These are phyloP conservation scores for Moxostoma hubbsi DNA, from an alignment of 2,797 vertebrate species.

Conservation along the genomic window DNA sequence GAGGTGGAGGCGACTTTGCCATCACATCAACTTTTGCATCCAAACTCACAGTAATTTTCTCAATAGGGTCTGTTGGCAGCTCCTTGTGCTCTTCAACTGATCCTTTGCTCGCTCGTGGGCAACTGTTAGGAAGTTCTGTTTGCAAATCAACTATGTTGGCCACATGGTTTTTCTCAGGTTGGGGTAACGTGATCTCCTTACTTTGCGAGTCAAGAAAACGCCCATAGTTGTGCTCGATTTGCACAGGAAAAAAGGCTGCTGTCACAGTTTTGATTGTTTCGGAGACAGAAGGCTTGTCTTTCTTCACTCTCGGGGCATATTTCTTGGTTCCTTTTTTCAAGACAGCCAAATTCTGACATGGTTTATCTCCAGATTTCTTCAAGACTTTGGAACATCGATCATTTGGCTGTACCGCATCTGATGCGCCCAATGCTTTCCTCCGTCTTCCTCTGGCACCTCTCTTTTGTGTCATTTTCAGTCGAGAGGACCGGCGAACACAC, in stretches of 20 bases:
- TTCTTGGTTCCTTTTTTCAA: slow-evolving; percentile 57
- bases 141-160: slow-evolving; percentile 39
- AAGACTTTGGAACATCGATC: slow-evolving; percentile 14
- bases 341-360: slow-evolving; percentile 67
- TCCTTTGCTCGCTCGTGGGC: neutral
- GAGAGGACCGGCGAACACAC: slow-evolving; percentile 58
- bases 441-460: slow-evolving; percentile 70
- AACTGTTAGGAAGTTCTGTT: slow-evolving; percentile 11
- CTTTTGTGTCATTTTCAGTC: slow-evolving; percentile 64
- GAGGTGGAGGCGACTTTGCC: slow-evolving; percentile 49
- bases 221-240: slow-evolving; percentile 80
- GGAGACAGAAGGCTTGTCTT: slow-evolving; percentile 59
- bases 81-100: slow-evolving; percentile 36
- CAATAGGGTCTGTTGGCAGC: slow-evolving; percentile 28
- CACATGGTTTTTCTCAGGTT: slow-evolving; percentile 42
- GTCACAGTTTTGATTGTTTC: slow-evolving; percentile 59
- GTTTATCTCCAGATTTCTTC: slow-evolving; percentile 45
- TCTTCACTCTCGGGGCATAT: slow-evolving; percentile 59
- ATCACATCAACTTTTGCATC: slow-evolving; percentile 45
- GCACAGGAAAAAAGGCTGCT: slow-evolving; percentile 60
- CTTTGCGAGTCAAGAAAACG: slow-evolving; percentile 58
- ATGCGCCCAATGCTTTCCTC: slow-evolving; percentile 58
- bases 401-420: slow-evolving; percentile 69
- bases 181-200: slow-evolving; percentile 55
- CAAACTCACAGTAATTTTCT: slow-evolving; percentile 48